These are phyloP conservation scores for Lampris megalopsis DNA, from an alignment of 2,113 vertebrate genomes.

Conservation along the genomic window DNA sequence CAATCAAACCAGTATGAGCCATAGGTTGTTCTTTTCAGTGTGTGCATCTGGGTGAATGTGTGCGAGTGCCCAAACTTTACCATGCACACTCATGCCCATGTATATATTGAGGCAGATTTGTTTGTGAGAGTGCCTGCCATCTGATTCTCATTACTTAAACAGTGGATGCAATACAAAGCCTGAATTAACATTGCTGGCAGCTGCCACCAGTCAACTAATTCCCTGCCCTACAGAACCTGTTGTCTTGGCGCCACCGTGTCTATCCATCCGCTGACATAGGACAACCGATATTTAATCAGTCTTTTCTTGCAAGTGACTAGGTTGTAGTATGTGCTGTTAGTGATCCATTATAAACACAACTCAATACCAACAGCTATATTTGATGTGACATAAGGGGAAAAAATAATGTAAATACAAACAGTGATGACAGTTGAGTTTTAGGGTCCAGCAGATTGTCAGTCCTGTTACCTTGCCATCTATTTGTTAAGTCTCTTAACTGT, in stretches of 20 bases:
- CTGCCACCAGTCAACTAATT: constrained; percentile 57
- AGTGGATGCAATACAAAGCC: constrained; percentile 40
- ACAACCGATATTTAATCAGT: constrained; percentile 35
- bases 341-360: constrained; percentile 23
- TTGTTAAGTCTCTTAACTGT: too few relatives aligned
- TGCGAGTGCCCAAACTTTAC: background rate
- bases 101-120: background rate
- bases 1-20: background rate
- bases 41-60: background rate
- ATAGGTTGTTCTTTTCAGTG: background rate
- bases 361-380: constrained; percentile 11
- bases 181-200: too few relatives aligned
- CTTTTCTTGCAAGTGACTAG: constrained; percentile 44
- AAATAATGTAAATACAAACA: constrained; percentile 3
- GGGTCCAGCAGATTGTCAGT: background rate
- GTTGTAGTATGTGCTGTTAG: constrained; percentile 10
- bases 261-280: background rate
- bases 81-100: background rate
- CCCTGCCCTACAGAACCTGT: constrained; percentile 61
- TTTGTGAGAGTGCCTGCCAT: constrained; percentile 31
- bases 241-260: constrained; percentile 47
- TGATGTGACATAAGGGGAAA: background rate
- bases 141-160: constrained; percentile 70
- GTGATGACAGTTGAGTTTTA: constrained; percentile 25
- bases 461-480: too few relatives aligned